phyloP scores from a whole-genome alignment of 1,140 invertebrate species.

The Drosophila sechellia region DNA sequence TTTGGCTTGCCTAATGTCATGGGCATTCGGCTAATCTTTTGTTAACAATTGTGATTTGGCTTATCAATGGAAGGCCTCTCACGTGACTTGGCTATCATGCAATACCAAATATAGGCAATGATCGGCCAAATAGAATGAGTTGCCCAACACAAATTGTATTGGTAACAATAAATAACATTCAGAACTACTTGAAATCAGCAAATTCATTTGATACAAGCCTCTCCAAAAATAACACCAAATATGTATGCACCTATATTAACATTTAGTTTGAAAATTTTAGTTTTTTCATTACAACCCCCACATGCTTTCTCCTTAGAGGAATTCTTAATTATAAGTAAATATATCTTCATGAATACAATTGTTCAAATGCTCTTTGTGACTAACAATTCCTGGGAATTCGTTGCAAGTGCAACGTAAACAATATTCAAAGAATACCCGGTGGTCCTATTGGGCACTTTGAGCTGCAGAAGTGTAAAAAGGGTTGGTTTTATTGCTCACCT shows the following conservation, averaged over 20 bases:
- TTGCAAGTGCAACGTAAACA: background rate
- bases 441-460: background rate
- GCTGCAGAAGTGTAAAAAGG: background rate
- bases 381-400: background rate
- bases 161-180: no score
- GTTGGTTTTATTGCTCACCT: slow-evolving; percentile 27
- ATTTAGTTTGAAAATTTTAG: no score
- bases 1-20: slow-evolving; percentile 4
- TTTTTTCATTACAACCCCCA: no score
- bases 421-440: background rate
- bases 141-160: background rate
- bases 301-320: background rate
- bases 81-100: slow-evolving; percentile 19
- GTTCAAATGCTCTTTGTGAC: no score
- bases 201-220: background rate
- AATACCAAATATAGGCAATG: slow-evolving; percentile 21
- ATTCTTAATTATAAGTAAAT: background rate
- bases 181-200: background rate
- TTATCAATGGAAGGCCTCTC: slow-evolving; percentile 19
- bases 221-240: background rate
- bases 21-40: slow-evolving; percentile 28
- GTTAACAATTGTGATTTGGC: slow-evolving; percentile 3
- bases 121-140: background rate
- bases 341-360: background rate
- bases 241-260: no score